Evolutionary conservation across 2,888 invertebrate genomes (phyloP), one percentile per base, ranked within the genome.

Genomic region (Lysandra coridon): DNA sequence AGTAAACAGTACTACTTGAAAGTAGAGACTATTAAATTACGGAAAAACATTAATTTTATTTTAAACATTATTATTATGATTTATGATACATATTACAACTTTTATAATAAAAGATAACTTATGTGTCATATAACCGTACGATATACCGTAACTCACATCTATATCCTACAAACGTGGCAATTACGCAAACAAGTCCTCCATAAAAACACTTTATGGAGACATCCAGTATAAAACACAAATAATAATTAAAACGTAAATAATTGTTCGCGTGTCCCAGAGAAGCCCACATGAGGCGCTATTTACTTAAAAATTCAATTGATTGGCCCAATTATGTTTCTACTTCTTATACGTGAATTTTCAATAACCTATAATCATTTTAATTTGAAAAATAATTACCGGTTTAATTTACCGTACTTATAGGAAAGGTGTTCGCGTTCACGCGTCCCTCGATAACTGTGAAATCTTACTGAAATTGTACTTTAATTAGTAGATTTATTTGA

Each of bases 231-330:
- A 79, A 78, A 81, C 77, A 82, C 80, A 82, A 79, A 82, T 83
- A 85, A 85, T 88, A 88, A 91, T 76, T 76, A 76, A 33, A 76
- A 90, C 91, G 90, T 89, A 90, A 86, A 83, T 80, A 81, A 86
- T 86, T 82, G 86, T 83, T 85, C 85, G 86, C 86, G 85, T 85
- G 84, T 83, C 82, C 82, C 80, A 81, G 84, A 85, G 87, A 93
- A 93, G 93, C 92, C 90, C 91, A 93, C 93, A 91, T 91, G 90
- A 94, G 92, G 94, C 91, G 94, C 92, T 90, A 92, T 91, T 91
- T 89, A 87, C 92, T 94, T 87, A 93, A 89, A 89, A 88, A 92
- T 94, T 90, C 87, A 92, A 87, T 87, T 86, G 84, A 79, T 82
- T 84, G 83, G 83, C 82, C 86, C 89, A 90, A 91, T 93, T 91